phyloP scores from a whole-genome alignment of 1,140 invertebrate species.

The Steinernema feltiae region DNA sequence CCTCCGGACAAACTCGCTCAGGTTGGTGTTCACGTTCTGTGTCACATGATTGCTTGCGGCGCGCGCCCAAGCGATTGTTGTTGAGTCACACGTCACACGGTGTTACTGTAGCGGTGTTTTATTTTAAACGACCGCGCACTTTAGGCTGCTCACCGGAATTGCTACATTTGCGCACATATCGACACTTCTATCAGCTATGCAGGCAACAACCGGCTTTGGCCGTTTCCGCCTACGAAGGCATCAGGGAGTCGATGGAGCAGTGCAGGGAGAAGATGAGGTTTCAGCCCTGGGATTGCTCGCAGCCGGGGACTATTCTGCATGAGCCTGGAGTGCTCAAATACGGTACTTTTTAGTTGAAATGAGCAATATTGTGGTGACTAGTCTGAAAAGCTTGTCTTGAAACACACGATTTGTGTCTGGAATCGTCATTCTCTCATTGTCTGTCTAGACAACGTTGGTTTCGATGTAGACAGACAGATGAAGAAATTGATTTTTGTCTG shows the following conservation, averaged over 20 bases:
- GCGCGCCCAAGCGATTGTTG: no score
- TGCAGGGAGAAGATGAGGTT: conserved; percentile 45
- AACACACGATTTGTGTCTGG: no score
- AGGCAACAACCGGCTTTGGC: conserved; percentile 44
- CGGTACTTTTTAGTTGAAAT: conserved; percentile 28
- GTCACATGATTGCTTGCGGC: no score
- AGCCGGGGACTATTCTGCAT: conserved; percentile 50
- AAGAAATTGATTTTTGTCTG: no score
- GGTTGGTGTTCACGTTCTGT: conserved; percentile 15
- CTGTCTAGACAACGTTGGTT: no score
- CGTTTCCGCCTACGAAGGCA: conserved; percentile 45
- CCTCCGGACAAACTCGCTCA: conserved; percentile 24
- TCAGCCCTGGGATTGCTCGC: conserved; percentile 48
- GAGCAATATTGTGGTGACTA: not conserved
- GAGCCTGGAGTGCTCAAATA: conserved; percentile 43
- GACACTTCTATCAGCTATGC: conserved; percentile 44
- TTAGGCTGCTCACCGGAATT: conserved; percentile 46
- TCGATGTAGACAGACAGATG: no score
- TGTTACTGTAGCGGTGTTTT: not conserved
- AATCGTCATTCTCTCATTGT: no score
- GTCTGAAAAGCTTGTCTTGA: no score
- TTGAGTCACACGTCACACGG: no score
- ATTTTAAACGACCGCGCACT: not conserved
- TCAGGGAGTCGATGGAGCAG: conserved; percentile 49
- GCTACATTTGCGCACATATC: conserved; percentile 38